A percentile compares a stretch with the other conserved stretches of the same genome.
phyloP scores from a whole-genome alignment of 2,888 invertebrate species.

The Ormyrus rosae region DNA sequence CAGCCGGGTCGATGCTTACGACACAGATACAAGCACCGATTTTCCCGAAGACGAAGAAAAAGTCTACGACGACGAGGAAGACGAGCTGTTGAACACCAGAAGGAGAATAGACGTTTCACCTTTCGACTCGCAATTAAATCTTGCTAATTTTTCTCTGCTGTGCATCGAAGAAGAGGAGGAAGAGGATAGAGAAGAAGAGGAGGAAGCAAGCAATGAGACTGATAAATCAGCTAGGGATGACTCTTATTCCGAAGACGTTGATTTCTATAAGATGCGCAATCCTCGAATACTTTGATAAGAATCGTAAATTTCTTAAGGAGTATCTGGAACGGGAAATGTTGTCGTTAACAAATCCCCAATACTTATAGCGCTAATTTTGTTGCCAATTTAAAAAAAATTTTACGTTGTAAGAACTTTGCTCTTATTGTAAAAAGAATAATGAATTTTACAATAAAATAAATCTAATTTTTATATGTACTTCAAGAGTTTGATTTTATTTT shows the following conservation, averaged over 20 bases:
- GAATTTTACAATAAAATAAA: constrained; percentile 54
- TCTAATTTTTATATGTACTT: constrained; percentile 54
- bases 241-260: constrained; percentile 10
- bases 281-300: constrained; percentile 71
- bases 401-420: constrained; percentile 21
- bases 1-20: constrained; percentile 33
- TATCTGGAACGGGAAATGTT: constrained; percentile 80
- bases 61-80: constrained; percentile 20
- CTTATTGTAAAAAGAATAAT: constrained; percentile 50
- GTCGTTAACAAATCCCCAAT: constrained; percentile 10
- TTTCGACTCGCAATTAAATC: constrained; percentile 56
- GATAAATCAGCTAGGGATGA: constrained; percentile 37
- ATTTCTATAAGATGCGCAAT: constrained; percentile 31
- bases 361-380: constrained; percentile 45
- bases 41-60: constrained; percentile 71
- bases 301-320: constrained; percentile 81
- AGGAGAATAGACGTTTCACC: constrained; percentile 55
- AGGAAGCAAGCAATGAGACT: constrained; percentile 48
- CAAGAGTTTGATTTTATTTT: neutral
- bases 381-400: constrained; percentile 27
- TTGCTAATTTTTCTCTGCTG: constrained; percentile 47
- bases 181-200: constrained; percentile 33
- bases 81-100: neutral
- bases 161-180: constrained; percentile 54
- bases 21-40: constrained; percentile 61